Percentiles rank a stretch among this genome's conserved stretches.
These are phyloP conservation scores for Patiria pectinifera DNA, from an alignment of 53 echinoderm and acorn worm genomes.

Conservation along the genomic window DNA sequence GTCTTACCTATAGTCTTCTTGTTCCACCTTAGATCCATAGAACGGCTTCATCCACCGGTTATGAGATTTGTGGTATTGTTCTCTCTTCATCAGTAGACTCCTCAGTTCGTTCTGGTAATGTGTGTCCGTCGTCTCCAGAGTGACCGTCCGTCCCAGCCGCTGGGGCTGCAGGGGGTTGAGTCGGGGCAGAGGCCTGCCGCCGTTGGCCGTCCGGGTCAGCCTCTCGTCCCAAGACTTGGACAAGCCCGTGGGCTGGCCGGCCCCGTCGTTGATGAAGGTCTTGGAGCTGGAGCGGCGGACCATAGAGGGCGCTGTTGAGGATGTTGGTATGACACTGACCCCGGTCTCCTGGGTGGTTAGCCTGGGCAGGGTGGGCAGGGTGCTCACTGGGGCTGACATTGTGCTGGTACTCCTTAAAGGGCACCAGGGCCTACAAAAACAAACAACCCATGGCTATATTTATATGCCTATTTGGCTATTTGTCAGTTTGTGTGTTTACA, in stretches of 20 bases:
- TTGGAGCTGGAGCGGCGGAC: slow-evolving; percentile 60
- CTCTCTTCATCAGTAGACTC: slow-evolving; percentile 81
- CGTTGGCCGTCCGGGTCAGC: slow-evolving; percentile 46
- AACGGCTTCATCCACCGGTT: slow-evolving; percentile 93
- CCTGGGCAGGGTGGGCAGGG: slow-evolving; percentile 82
- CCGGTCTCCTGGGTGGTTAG: slow-evolving; percentile 71
- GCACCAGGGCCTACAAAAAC: slow-evolving; percentile 44
- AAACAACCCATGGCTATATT: neutral
- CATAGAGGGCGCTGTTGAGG: slow-evolving; percentile 63
- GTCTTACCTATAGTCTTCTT: slow-evolving; percentile 89
- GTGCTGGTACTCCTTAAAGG: slow-evolving; percentile 12
- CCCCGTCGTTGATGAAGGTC: slow-evolving; percentile 37
- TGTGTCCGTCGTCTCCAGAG: slow-evolving; percentile 82
- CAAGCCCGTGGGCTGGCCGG: neutral
- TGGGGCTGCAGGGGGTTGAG: slow-evolving; percentile 86
- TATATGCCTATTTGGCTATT: neutral
- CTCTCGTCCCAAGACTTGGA: slow-evolving; percentile 57
- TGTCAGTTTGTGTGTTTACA: no score
- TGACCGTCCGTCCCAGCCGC: slow-evolving; percentile 70
- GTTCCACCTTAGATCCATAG: slow-evolving; percentile 90
- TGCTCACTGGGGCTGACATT: slow-evolving; percentile 8
- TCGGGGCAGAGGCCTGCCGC: slow-evolving; percentile 62
- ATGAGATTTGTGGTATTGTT: slow-evolving; percentile 88
- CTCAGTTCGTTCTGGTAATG: slow-evolving; percentile 83
- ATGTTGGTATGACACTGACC: slow-evolving; percentile 57